Conservation (phyloP, 2,113 vertebrate species). For the Vombatus ursinus region DNA sequence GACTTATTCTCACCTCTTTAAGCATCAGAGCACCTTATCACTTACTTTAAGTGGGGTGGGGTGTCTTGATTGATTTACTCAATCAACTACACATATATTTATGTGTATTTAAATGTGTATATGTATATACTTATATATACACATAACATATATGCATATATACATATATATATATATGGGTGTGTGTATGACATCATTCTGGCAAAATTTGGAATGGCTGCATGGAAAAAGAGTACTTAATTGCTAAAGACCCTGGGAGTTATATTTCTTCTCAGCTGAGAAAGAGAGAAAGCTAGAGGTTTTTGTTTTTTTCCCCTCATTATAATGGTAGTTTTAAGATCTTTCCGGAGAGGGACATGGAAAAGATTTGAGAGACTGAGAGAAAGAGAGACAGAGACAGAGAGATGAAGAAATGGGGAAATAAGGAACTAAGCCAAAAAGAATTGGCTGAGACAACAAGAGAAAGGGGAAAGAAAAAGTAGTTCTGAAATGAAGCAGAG, state of each 20-base stretch:
- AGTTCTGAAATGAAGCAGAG: background rate
- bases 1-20: background rate
- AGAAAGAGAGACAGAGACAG: background rate
- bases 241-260: background rate
- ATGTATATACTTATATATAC: background rate
- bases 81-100: background rate
- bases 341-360: background rate
- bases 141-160: background rate
- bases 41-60: background rate
- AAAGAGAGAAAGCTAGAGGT: background rate
- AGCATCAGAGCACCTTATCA: background rate
- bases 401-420: background rate
- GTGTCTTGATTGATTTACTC: background rate
- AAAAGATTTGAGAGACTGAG: background rate
- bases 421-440: background rate
- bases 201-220: background rate
- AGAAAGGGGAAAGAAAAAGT: background rate
- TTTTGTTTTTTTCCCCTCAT: background rate
- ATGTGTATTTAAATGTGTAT: background rate
- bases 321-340: background rate
- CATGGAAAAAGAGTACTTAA: background rate
- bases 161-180: background rate
- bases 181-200: background rate
- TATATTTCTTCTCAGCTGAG: background rate
- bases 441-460: background rate